Evolutionary conservation across 2,888 invertebrate genomes (phyloP), one percentile per base, ranked within the genome.

Genomic region (Polyploca ridens): DNA sequence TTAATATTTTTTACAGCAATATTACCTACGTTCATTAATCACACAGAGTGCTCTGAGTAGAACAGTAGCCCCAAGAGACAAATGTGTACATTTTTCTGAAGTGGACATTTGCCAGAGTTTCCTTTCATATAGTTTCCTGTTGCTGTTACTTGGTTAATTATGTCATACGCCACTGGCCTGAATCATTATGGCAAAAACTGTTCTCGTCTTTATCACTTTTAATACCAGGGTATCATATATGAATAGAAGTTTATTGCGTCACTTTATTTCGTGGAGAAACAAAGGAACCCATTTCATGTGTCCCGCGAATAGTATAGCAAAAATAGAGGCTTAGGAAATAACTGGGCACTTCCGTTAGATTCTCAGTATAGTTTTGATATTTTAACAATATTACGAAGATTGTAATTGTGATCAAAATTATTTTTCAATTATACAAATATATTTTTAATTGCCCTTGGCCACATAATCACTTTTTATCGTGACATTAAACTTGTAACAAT

Each of bases 31-130:
- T 64, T 70, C 74, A 76, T 77, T 77, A 73, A 77, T 76, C 76
- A 77, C 62, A 14, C 14, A 13, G 16, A 59, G 61, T 64, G 64
- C 68, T 68, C 68, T 65, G 68, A 41, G 41, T 13, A 13, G 70
- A 66, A 62, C 64, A 62, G 66, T 64, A 58, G 64, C 65, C 66
- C 41, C 67, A 61, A 57, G 67, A 73, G 78, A 77, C 76, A 74
- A 77, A 77, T 78, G 78, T 62, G 70, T 71, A 71, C 74, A 77
- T 76, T 78, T 74, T 72, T 77, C 74, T 69, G 63, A 59, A 75
- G 72, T 70, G 71, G 73, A 68, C 71, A 70, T 65, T 69, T 67
- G 70, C 57, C 49, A 49, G 54, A 49, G 57, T 62, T 69, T 69
- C 68, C 65, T 61, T 60, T 66, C 10, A 35, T 66, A 73, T 75